Evolutionary conservation across 2,888 invertebrate genomes (phyloP).

Genomic region (Lepas anatifera): DNA sequence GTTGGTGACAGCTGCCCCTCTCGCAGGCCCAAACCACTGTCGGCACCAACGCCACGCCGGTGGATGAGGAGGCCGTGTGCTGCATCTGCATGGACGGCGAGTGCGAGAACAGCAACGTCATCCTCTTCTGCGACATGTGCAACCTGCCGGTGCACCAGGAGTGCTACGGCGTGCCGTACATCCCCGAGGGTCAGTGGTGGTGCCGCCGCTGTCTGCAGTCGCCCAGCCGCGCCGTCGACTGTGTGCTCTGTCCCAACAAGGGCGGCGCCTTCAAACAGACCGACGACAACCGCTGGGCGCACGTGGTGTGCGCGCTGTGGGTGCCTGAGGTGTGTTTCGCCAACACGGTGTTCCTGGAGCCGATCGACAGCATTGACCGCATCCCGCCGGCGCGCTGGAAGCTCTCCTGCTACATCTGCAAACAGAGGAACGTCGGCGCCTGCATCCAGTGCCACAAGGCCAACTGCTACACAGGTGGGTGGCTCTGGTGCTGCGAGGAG

Average conservation of each 20-base stretch:
- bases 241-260: slow-evolving; percentile 94
- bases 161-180: slow-evolving; percentile 95
- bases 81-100: slow-evolving; percentile 98
- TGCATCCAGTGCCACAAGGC: slow-evolving; percentile 97
- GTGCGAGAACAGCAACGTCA: slow-evolving; percentile 96
- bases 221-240: slow-evolving; percentile 89
- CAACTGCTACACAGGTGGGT: slow-evolving; percentile 67
- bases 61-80: slow-evolving; percentile 96
- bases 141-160: slow-evolving; percentile 96
- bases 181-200: slow-evolving; percentile 95
- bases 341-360: slow-evolving; percentile 92
- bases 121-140: slow-evolving; percentile 99
- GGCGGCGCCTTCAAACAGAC: slow-evolving; percentile 99
- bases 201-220: slow-evolving; percentile 92
- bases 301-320: slow-evolving; percentile 98
- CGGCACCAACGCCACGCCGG: slow-evolving; percentile 51
- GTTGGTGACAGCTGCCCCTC: background rate
- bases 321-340: slow-evolving; percentile 96
- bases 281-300: slow-evolving; percentile 90
- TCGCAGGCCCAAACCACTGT: slow-evolving; percentile 37
- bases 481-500: background rate
- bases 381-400: slow-evolving; percentile 94
- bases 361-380: slow-evolving; percentile 91
- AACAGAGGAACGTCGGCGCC: slow-evolving; percentile 80
- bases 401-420: slow-evolving; percentile 93